Base-by-base conservation (phyloP, 2,797 vertebrate species). In the Crenuchus spilurus region DNA sequence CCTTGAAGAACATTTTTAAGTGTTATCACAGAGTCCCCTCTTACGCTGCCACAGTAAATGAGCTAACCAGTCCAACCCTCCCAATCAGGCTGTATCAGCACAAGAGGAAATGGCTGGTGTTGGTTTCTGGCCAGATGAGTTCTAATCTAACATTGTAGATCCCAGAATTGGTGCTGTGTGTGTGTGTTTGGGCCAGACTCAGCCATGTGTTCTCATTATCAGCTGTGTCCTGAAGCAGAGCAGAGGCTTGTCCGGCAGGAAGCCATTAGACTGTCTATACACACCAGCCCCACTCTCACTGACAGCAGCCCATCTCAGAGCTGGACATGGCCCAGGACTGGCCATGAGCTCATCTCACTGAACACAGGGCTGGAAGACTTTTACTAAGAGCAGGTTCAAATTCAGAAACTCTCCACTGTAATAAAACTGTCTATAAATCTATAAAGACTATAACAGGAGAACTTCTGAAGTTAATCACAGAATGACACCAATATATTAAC, bases 261-360 rank as follows among this genome's bases (percentile, higher is more conserved):
- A 83, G 46, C 74, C 71, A 80, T 83, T 83, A 82, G 49, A 30
- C 67, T 54, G 66, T 83, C 55, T 70, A 78, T 31, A 31, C 60
- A 68, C 57, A 41, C 62, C 62, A 71, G 63, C 72, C 64, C 69
- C 28, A 60, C 65, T 31, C 62, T 75, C 49, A 48, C 55, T 28
- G 60, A 76, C 77, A 62, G 72, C 54, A 74, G 63, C 60, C 71
- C 75, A 75, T 78, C 75, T 72, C 67, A 60, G 69, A 72, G 67
- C 79, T 74, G 82, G 80, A 68, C 51, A 10, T 7, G n/a, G 54
- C 68, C 76, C 69, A 82, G 62, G 48, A 54, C 28, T n/a, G 48
- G 71, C 69, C 30, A 60, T 75, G 61, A 69, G 71, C 61, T 70
- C 73, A 51, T 78, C 35, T 57, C 73, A 57, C 58, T 65, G 74